Evolutionary conservation across 2,113 vertebrate species (phyloP).

Genomic region (Girardinichthys multiradiatus): DNA sequence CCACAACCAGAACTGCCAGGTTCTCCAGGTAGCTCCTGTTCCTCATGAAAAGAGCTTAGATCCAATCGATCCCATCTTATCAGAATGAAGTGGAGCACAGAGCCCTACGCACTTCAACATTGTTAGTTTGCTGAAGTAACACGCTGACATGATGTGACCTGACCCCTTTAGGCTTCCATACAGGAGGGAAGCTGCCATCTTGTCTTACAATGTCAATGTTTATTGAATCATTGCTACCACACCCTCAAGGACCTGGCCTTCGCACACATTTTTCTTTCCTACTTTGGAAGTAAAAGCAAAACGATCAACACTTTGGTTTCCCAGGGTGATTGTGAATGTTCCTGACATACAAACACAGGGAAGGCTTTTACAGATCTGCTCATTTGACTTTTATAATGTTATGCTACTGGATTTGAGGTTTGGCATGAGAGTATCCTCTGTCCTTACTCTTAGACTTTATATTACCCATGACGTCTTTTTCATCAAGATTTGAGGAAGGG

Average conservation of each 20-base stretch:
- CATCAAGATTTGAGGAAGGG: conserved; percentile 1
- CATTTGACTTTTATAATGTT: conserved; percentile 34
- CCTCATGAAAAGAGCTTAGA: conserved; percentile 38
- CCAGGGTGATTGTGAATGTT: conserved; percentile 13
- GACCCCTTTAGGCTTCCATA: conserved; percentile 53
- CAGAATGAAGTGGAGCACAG: conserved; percentile 1
- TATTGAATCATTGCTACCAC: conserved; percentile 49
- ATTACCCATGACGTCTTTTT: conserved; percentile 10
- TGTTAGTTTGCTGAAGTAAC: conserved; percentile 72
- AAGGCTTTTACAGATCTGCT: conserved; percentile 32
- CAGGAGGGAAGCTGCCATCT: conserved; percentile 66
- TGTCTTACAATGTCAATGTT: conserved; percentile 76
- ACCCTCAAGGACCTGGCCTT: conserved; percentile 47
- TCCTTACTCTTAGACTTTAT: conserved; percentile 9
- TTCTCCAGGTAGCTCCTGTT: conserved; percentile 39
- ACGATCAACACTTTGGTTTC: conserved; percentile 7
- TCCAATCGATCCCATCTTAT: conserved; percentile 26
- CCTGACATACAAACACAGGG: conserved; percentile 6
- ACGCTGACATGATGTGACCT: conserved; percentile 65
- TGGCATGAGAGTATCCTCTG: conserved; percentile 8
- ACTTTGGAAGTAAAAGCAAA: conserved; percentile 19
- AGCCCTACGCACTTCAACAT: conserved; percentile 49
- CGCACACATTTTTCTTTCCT: conserved; percentile 49
- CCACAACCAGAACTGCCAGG: conserved; percentile 24
- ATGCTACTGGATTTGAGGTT: conserved; percentile 7